Conservation (phyloP, 2,113 vertebrate genomes). For the Trinectes maculatus region DNA sequence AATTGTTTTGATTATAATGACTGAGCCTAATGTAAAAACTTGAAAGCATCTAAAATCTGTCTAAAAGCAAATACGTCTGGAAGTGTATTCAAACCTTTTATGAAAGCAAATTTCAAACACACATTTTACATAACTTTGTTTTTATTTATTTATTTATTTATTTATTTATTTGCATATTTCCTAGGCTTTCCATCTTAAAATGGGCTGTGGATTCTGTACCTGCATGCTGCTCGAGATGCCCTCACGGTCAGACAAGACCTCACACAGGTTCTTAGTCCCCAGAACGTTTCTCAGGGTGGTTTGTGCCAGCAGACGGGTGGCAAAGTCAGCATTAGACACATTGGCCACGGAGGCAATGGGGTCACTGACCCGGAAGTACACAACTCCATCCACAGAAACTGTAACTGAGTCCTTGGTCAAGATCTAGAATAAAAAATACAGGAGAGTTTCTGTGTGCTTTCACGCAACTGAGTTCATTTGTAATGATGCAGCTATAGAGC, state of each 20-base stretch:
- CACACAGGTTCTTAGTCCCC: conserved; percentile 88
- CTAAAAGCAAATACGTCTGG: no score
- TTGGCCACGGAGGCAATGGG: conserved; percentile 88
- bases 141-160: background rate
- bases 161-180: no score
- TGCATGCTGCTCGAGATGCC: conserved; percentile 88
- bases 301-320: conserved; percentile 88
- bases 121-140: no score
- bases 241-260: conserved; percentile 87
- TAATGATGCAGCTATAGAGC: background rate
- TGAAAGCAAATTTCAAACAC: no score
- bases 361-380: conserved; percentile 87
- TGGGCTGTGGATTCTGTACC: conserved; percentile 64
- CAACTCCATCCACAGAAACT: conserved; percentile 87
- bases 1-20: no score
- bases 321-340: conserved; percentile 84
- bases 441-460: background rate
- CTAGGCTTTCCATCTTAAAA: background rate
- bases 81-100: no score
- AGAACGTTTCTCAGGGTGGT: conserved; percentile 89
- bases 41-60: no score
- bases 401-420: conserved; percentile 91
- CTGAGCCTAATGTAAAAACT: no score
- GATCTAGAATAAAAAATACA: conserved; percentile 73
- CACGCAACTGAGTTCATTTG: background rate